Conservation (phyloP, 1,140 invertebrate species). For the Drosophila equinoxialis region DNA sequence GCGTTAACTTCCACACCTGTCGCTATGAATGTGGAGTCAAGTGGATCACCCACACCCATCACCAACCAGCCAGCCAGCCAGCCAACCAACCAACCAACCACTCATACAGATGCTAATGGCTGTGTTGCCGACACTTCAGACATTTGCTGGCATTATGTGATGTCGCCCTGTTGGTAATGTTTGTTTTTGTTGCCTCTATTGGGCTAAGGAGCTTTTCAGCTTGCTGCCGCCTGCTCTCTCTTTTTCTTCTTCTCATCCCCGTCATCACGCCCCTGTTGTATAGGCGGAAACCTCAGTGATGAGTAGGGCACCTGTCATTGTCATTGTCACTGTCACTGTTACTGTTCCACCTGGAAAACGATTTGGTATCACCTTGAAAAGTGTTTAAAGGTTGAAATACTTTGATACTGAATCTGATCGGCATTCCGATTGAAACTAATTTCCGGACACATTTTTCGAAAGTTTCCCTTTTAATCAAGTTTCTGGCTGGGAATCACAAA, state of each 20-base stretch:
- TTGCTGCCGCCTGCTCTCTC: neutral
- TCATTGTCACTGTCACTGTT: neutral
- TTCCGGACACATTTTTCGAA: no score
- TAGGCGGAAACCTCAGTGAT: constrained; percentile 29
- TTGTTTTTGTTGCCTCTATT: constrained; percentile 36
- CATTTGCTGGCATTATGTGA: constrained; percentile 56
- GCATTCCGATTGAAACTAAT: no score
- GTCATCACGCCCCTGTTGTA: neutral
- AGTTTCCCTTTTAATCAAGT: no score
- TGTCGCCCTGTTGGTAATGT: constrained; percentile 31
- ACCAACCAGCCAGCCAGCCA: neutral
- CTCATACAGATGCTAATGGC: constrained; percentile 68
- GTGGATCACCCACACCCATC: neutral
- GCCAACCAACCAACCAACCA: constrained; percentile 1
- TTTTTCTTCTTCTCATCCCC: no score
- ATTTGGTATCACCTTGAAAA: neutral
- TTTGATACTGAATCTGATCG: neutral
- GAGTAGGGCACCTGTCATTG: constrained; percentile 23
- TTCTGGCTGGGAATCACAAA: no score
- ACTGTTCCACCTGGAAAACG: neutral
- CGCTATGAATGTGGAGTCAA: neutral
- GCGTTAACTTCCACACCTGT: constrained; percentile 11
- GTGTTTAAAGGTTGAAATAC: neutral
- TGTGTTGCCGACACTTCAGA: constrained; percentile 73
- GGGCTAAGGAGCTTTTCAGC: constrained; percentile 18